Percentiles rank a stretch among this genome's conserved stretches.
Conservation (phyloP, 2,113 vertebrate genomes). For the Acanthochromis polyacanthus region DNA sequence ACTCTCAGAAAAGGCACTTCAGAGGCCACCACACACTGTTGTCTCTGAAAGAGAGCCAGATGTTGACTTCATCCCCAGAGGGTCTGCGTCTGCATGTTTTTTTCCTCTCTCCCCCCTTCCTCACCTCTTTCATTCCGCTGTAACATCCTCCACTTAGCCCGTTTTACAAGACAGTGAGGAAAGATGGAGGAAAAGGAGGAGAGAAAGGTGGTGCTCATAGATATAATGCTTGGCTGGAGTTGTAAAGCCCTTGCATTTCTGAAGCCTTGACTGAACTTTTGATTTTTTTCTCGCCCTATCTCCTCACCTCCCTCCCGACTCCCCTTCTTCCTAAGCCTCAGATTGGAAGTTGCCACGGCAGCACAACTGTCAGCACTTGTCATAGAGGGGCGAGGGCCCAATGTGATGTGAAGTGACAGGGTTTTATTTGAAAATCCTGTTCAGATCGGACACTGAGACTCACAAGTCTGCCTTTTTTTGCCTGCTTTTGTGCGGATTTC, state of each 20-base stretch:
- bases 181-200: background rate
- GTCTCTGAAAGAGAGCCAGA: conserved; percentile 89
- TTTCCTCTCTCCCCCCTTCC: background rate
- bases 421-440: conserved; percentile 83
- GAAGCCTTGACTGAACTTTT: conserved; percentile 67
- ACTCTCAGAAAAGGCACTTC: conserved; percentile 86
- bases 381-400: conserved; percentile 67
- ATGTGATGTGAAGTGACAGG: conserved; percentile 82
- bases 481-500: conserved; percentile 37
- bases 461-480: conserved; percentile 45
- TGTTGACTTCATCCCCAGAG: conserved; percentile 84
- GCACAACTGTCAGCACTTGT: conserved; percentile 85
- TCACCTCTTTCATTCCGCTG: conserved; percentile 38
- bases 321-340: conserved; percentile 65
- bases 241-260: conserved; percentile 73
- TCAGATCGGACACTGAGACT: conserved; percentile 72
- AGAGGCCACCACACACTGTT: conserved; percentile 87
- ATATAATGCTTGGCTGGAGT: conserved; percentile 70
- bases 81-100: conserved; percentile 75
- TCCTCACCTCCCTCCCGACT: conserved; percentile 48
- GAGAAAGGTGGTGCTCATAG: conserved; percentile 45
- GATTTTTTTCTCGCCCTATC: conserved; percentile 60
- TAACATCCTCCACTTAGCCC: conserved; percentile 60
- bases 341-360: conserved; percentile 83
- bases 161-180: conserved; percentile 50